phyloP scores from a whole-genome alignment of 2,113 vertebrate genomes.

The Zootoca vivipara region DNA sequence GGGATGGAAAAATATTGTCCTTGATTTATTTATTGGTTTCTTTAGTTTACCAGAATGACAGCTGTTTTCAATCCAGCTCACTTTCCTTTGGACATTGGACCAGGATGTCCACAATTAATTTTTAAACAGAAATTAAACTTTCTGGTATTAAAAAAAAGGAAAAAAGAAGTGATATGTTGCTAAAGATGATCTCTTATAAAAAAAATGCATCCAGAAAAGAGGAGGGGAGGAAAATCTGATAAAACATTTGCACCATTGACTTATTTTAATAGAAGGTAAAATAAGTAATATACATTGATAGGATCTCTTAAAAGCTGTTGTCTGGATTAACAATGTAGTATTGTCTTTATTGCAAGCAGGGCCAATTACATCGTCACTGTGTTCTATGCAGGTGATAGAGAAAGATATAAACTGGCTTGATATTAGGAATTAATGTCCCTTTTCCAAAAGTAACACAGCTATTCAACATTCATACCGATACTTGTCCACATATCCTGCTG shows the following conservation, averaged over 20 bases:
- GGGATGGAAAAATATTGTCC: slow-evolving; percentile 39
- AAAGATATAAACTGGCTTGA: slow-evolving; percentile 45
- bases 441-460: slow-evolving; percentile 49
- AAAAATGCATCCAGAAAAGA: slow-evolving; percentile 1
- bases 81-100: slow-evolving; percentile 54
- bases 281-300: slow-evolving; percentile 15
- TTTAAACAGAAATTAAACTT: slow-evolving; percentile 48
- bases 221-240: background rate
- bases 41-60: slow-evolving; percentile 48
- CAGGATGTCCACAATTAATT: background rate
- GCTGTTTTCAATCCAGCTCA: slow-evolving; percentile 41
- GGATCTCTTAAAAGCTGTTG: slow-evolving; percentile 22
- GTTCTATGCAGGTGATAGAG: slow-evolving; percentile 50
- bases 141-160: slow-evolving; percentile 1
- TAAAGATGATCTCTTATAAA: slow-evolving; percentile 8
- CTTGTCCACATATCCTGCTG: slow-evolving; percentile 44
- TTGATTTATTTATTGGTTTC: slow-evolving; percentile 48
- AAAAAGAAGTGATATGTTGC: slow-evolving; percentile 23
- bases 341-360: slow-evolving; percentile 50
- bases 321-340: slow-evolving; percentile 24
- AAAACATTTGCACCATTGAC: slow-evolving; percentile 1
- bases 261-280: slow-evolving; percentile 22
- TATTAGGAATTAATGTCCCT: slow-evolving; percentile 59
- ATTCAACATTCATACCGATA: slow-evolving; percentile 40
- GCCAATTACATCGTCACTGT: slow-evolving; percentile 41